phyloP scores from a whole-genome alignment of 2,113 vertebrate species.

The Phoenicopterus ruber region DNA sequence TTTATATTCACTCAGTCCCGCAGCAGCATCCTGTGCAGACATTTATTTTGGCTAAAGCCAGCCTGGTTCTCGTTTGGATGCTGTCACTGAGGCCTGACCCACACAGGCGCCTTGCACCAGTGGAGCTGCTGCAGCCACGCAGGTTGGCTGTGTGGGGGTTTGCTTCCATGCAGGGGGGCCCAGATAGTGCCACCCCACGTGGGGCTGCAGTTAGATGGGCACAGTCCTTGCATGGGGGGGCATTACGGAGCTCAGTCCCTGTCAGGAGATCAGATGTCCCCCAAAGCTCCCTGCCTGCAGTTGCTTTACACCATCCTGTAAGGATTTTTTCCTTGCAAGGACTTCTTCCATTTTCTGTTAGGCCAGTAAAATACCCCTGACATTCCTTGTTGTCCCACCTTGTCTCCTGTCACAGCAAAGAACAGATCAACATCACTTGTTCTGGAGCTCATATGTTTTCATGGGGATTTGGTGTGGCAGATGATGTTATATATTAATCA shows the following conservation, averaged over 20 bases:
- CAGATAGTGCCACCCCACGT: not conserved
- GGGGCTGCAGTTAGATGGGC: not conserved
- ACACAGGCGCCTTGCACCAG: rapidly evolving
- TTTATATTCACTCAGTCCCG: not conserved
- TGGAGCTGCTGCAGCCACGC: rapidly evolving
- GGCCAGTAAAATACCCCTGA: not conserved
- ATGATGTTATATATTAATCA: conserved; percentile 5
- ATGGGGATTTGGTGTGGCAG: not conserved
- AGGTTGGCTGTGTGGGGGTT: not conserved
- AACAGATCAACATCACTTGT: not conserved
- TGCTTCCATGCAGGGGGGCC: rapidly evolving
- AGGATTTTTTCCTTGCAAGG: not conserved
- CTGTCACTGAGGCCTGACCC: not conserved
- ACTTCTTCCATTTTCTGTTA: not conserved
- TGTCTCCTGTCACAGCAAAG: not conserved
- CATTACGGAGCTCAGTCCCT: not conserved
- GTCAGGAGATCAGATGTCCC: not conserved
- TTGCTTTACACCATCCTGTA: not conserved
- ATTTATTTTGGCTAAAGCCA: conserved; percentile 21
- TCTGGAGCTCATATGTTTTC: not conserved
- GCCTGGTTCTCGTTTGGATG: not conserved
- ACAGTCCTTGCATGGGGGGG: not conserved
- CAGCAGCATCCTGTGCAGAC: conserved; percentile 37
- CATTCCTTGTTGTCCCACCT: not conserved
- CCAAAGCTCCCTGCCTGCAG: not conserved